phyloP scores from a whole-genome alignment of 2,888 invertebrate genomes.

The Liodrosophila aerea region DNA sequence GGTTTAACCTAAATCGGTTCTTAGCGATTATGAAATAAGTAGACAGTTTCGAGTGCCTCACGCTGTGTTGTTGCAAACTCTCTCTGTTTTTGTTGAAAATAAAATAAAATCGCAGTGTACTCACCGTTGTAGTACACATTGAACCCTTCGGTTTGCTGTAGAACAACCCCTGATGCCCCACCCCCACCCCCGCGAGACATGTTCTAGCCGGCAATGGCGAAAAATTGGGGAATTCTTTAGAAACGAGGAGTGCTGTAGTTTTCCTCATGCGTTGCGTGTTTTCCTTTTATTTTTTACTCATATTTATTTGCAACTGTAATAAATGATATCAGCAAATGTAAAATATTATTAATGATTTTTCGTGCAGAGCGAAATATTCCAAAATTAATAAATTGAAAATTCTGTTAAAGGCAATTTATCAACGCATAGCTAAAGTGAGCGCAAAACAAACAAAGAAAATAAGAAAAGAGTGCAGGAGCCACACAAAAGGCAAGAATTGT shows the following conservation, averaged over 20 bases:
- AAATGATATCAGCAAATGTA: constrained; percentile 15
- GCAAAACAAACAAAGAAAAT: constrained; percentile 20
- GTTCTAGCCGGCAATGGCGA: no score
- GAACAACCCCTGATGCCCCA: no score
- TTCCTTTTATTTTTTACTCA: neutral
- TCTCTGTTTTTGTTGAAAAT: constrained; percentile 14
- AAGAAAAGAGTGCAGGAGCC: constrained; percentile 13
- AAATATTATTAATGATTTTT: neutral
- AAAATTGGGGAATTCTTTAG: no score
- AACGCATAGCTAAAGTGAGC: constrained; percentile 33
- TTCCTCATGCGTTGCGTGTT: constrained; percentile 14
- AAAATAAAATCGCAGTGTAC: no score
- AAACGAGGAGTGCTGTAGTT: no score
- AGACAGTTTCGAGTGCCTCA: constrained; percentile 40
- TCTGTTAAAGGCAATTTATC: constrained; percentile 20
- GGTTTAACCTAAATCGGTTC: constrained; percentile 51
- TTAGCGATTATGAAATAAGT: constrained; percentile 67
- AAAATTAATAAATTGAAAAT: no score
- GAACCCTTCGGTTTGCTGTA: no score
- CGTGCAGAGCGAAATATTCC: neutral
- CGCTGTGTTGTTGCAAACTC: constrained; percentile 11
- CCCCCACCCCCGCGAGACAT: no score
- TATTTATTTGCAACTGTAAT: neutral
- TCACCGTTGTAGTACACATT: no score
- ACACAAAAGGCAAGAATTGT: constrained; percentile 1